Evolutionary conservation across 2,113 vertebrate species (phyloP).

Genomic region (Apteryx owenii): DNA sequence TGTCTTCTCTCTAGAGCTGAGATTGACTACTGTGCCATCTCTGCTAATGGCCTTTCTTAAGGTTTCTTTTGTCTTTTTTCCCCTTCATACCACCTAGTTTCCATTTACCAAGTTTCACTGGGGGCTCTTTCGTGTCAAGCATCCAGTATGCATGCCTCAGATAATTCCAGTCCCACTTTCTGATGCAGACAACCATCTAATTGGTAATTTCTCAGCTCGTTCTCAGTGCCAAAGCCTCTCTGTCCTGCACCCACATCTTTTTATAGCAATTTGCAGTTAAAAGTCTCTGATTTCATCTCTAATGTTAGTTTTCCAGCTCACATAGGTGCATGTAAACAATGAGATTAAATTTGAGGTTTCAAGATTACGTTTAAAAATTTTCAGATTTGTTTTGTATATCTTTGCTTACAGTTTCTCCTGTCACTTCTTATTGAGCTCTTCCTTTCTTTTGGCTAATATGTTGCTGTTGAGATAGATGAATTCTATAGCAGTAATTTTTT

Average conservation of each 20-base stretch:
- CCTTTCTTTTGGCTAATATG: background rate
- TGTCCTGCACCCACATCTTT: background rate
- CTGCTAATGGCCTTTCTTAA: background rate
- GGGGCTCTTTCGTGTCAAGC: background rate
- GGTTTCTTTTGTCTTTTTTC: background rate
- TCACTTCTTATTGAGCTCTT: background rate
- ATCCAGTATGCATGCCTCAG: background rate
- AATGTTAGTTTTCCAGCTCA: background rate
- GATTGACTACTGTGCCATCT: background rate
- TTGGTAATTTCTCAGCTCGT: background rate
- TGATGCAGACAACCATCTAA: background rate
- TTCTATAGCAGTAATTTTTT: background rate
- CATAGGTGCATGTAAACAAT: background rate
- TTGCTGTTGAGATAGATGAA: background rate
- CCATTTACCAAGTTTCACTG: background rate
- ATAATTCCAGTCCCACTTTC: background rate
- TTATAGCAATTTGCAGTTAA: background rate
- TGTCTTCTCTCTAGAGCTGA: background rate
- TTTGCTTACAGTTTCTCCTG: background rate
- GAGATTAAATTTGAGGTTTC: background rate
- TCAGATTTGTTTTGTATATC: background rate
- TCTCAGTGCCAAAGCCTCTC: background rate
- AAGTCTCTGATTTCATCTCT: background rate
- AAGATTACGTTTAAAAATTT: background rate
- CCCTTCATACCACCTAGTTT: background rate